A percentile compares a stretch with the other conserved stretches of the same genome.
phyloP scores from a whole-genome alignment of 2,113 vertebrate genomes.

The Poecilia latipinna region DNA sequence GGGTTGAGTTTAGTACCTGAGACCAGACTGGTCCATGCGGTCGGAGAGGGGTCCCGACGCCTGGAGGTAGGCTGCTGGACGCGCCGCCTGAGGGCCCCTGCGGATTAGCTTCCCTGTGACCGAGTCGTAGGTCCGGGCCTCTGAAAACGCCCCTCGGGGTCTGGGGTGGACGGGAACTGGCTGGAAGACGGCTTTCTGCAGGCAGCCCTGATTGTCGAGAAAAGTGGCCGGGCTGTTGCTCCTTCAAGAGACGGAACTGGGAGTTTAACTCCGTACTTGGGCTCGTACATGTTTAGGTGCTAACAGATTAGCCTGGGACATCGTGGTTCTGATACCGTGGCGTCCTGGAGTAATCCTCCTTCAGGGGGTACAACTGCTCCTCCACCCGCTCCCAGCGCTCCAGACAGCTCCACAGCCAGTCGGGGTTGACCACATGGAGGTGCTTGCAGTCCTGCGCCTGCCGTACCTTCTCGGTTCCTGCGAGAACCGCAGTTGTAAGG shows the following conservation, averaged over 20 bases:
- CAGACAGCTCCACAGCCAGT: constrained; percentile 97
- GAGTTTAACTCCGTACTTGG: background rate
- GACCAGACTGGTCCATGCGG: constrained; percentile 83
- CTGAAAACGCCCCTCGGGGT: constrained; percentile 75
- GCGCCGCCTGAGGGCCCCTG: constrained; percentile 73
- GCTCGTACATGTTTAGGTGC: background rate
- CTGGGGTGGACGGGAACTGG: constrained; percentile 85
- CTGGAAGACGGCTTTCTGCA: constrained; percentile 83
- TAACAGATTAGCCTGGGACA: background rate
- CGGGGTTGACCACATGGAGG: constrained; percentile 92
- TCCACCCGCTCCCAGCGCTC: constrained; percentile 98
- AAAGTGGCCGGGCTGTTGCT: constrained; percentile 87
- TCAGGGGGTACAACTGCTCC: constrained; percentile 92
- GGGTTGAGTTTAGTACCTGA: constrained; percentile 82
- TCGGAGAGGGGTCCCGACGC: constrained; percentile 76
- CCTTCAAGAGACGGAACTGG: constrained; percentile 67
- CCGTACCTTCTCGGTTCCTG: constrained; percentile 97
- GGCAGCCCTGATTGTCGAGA: constrained; percentile 79
- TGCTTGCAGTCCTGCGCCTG: constrained; percentile 90
- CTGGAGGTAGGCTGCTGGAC: constrained; percentile 78
- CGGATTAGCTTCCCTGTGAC: constrained; percentile 95
- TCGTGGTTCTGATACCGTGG: constrained; percentile 77
- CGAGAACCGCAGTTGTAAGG: background rate
- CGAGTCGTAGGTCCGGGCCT: constrained; percentile 87
- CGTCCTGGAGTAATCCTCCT: constrained; percentile 86